These are phyloP conservation scores for Nematostella vectensis DNA, from an alignment of 92 coral and sea anemone genomes.

Conservation along the genomic window DNA sequence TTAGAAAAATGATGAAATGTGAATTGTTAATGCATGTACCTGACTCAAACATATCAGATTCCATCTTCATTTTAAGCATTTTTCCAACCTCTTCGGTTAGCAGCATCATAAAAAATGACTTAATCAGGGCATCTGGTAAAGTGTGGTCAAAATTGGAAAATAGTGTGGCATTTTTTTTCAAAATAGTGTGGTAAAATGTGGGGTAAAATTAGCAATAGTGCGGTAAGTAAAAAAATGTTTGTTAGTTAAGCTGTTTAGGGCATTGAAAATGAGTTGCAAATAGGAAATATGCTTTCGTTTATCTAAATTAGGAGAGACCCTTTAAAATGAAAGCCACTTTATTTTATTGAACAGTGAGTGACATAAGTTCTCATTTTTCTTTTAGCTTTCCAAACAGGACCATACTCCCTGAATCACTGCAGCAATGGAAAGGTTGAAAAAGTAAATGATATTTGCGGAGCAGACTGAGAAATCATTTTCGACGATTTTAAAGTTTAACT, in stretches of 20 bases:
- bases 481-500: no score
- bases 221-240: background rate
- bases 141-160: background rate
- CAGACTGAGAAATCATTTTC: background rate
- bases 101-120: background rate
- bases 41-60: no score
- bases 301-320: background rate
- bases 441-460: background rate
- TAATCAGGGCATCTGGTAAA: background rate
- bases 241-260: background rate
- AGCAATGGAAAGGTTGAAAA: background rate
- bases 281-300: background rate
- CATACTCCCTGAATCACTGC: background rate
- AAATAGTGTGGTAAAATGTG: background rate
- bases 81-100: background rate
- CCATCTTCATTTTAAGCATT: no score
- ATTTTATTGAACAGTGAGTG: background rate
- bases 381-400: background rate
- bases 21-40: no score
- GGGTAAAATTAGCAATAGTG: background rate
- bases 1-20: no score
- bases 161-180: background rate
- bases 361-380: background rate
- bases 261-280: background rate
- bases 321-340: background rate